Conservation (phyloP, 1,140 invertebrate species). For the Reticulitermes speratus region DNA sequence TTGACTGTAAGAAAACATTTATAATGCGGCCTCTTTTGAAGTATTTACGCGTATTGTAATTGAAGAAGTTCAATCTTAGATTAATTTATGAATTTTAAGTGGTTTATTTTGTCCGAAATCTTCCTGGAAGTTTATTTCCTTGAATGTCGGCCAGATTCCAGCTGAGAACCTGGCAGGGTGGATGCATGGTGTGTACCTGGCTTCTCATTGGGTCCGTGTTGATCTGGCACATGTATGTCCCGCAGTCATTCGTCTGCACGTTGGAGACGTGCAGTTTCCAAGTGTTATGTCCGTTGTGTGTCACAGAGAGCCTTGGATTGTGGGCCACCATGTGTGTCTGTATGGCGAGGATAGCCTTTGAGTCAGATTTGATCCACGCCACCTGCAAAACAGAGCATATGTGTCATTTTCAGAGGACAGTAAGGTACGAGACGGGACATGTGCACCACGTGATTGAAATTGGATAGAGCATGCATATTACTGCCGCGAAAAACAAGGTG, state of each 20-base stretch:
- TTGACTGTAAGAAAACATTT: too few relatives aligned
- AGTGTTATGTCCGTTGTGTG: constrained; percentile 87
- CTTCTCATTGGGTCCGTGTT: constrained; percentile 89
- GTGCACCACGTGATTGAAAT: not conserved
- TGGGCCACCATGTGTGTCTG: constrained; percentile 87
- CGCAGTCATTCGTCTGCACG: constrained; percentile 84
- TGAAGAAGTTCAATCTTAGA: too few relatives aligned
- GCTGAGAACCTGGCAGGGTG: too few relatives aligned
- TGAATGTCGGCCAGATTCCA: too few relatives aligned
- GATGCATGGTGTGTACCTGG: constrained; percentile 60
- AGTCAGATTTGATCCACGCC: constrained; percentile 89
- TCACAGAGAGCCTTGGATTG: constrained; percentile 79
- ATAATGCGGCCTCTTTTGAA: too few relatives aligned
- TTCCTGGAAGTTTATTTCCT: too few relatives aligned
- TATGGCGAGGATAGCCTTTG: constrained; percentile 84
- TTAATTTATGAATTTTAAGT: too few relatives aligned
- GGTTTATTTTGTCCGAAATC: too few relatives aligned
- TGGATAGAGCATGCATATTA: too few relatives aligned
- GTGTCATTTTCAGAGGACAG: not conserved
- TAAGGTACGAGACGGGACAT: not conserved
- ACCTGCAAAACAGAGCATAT: constrained; percentile 61
- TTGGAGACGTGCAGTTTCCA: constrained; percentile 87
- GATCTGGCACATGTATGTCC: constrained; percentile 89
- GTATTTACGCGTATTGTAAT: too few relatives aligned
- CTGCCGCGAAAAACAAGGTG: too few relatives aligned